Percentiles rank a stretch among this genome's conserved stretches.
Evolutionary conservation across 1,140 invertebrate genomes (phyloP).

Genomic region (Vanessa atalanta): DNA sequence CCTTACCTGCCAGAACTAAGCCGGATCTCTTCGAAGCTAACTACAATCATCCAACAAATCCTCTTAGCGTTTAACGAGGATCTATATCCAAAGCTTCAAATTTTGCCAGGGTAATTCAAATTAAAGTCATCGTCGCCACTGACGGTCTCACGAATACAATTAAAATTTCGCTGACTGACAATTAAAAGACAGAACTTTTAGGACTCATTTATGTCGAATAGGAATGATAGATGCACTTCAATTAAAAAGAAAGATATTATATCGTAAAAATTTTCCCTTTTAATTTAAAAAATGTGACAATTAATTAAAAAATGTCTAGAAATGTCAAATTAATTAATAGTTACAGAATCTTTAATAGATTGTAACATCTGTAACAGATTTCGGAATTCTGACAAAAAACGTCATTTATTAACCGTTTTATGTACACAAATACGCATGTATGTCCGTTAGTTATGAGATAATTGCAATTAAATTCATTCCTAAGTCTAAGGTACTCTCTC

Average conservation of each 20-base stretch:
- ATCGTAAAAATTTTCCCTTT: neutral
- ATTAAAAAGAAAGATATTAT: neutral
- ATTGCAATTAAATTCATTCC: too few relatives aligned
- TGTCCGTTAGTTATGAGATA: too few relatives aligned
- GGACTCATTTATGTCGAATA: neutral
- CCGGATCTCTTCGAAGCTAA: neutral
- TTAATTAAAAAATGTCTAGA: too few relatives aligned
- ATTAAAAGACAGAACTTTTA: neutral
- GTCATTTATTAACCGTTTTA: too few relatives aligned
- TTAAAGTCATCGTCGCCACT: slow-evolving; percentile 28
- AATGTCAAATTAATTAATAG: too few relatives aligned
- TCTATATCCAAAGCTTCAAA: slow-evolving; percentile 5
- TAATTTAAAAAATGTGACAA: too few relatives aligned
- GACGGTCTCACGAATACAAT: slow-evolving; percentile 21
- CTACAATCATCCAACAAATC: slow-evolving; percentile 10
- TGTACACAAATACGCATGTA: too few relatives aligned
- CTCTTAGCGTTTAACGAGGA: slow-evolving; percentile 6
- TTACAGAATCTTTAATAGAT: too few relatives aligned
- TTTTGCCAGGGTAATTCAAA: slow-evolving; percentile 33
- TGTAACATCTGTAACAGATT: too few relatives aligned
- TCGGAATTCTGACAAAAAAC: too few relatives aligned
- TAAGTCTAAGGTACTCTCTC: too few relatives aligned
- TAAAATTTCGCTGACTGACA: slow-evolving; percentile 32
- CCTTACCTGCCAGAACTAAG: neutral
- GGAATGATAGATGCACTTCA: neutral